Evolutionary conservation across 2,888 invertebrate genomes (phyloP).

Genomic region (Limnephilus marmoratus): DNA sequence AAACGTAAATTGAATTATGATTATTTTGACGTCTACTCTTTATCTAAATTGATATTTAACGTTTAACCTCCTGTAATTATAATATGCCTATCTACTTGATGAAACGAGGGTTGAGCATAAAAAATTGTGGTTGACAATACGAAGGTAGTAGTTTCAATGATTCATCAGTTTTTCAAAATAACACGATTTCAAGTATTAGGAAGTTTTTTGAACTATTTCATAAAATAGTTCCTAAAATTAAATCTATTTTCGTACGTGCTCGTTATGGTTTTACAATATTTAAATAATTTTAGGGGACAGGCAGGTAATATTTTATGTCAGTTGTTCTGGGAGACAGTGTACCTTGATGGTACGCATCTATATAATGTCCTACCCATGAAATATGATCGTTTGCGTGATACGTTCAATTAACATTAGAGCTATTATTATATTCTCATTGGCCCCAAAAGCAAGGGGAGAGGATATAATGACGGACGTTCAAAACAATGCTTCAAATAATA

Average conservation of each 20-base stretch:
- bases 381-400: constrained; percentile 62
- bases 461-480: not conserved
- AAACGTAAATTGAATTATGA: no score
- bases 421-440: constrained; percentile 65
- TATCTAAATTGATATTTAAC: no score
- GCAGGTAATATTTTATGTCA: not conserved
- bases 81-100: no score
- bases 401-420: constrained; percentile 61
- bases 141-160: no score
- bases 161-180: no score
- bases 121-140: not conserved
- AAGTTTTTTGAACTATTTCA: no score
- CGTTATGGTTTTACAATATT: not conserved
- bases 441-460: not conserved
- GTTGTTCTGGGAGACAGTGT: not conserved
- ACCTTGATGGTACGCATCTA: not conserved
- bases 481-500: constrained; percentile 9
- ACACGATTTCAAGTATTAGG: not conserved
- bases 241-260: not conserved
- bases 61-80: no score
- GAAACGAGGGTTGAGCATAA: no score
- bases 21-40: no score
- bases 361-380: constrained; percentile 10
- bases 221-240: no score
- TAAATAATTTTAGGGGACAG: not conserved